Conservation (phyloP, 2,113 vertebrate genomes). For the Chloropsis hardwickii region DNA sequence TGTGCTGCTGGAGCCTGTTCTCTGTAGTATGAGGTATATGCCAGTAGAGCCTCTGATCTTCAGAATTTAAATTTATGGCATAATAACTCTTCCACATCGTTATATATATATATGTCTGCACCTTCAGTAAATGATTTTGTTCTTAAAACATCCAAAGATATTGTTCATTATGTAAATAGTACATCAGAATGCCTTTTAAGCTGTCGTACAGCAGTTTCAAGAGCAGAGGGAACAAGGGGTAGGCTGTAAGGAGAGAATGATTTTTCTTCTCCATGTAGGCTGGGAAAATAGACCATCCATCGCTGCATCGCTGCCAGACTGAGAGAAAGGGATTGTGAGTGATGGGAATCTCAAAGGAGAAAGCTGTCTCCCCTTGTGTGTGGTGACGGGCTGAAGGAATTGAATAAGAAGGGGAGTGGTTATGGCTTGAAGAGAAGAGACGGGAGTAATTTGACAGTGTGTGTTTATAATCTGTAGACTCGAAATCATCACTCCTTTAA, state of each 20-base stretch:
- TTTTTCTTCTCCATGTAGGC: not conserved
- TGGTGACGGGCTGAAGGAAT: not conserved
- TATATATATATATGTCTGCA: not conserved
- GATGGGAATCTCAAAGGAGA: slow-evolving; percentile 41
- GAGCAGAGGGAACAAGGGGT: not conserved
- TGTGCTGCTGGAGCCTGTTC: not conserved
- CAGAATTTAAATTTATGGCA: not conserved
- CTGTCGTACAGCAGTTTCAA: not conserved
- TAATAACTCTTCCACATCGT: not conserved
- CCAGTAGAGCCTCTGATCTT: not conserved
- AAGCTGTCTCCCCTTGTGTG: not conserved
- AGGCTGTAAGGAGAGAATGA: not conserved
- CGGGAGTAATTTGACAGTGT: not conserved
- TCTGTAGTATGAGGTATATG: not conserved
- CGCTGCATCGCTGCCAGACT: not conserved
- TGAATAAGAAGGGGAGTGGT: slow-evolving; percentile 19
- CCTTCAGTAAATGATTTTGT: not conserved
- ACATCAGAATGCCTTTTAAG: not conserved
- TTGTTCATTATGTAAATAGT: not conserved
- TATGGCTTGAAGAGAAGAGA: slow-evolving; percentile 16
- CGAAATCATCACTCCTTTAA: slow-evolving; percentile 37
- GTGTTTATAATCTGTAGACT: slow-evolving; percentile 33
- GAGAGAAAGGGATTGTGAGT: slow-evolving; percentile 7
- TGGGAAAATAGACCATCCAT: not conserved
- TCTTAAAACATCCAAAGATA: not conserved